These are phyloP conservation scores for Pteronotus mesoamericanus DNA, from an alignment of 2,797 vertebrate genomes.

Conservation along the genomic window DNA sequence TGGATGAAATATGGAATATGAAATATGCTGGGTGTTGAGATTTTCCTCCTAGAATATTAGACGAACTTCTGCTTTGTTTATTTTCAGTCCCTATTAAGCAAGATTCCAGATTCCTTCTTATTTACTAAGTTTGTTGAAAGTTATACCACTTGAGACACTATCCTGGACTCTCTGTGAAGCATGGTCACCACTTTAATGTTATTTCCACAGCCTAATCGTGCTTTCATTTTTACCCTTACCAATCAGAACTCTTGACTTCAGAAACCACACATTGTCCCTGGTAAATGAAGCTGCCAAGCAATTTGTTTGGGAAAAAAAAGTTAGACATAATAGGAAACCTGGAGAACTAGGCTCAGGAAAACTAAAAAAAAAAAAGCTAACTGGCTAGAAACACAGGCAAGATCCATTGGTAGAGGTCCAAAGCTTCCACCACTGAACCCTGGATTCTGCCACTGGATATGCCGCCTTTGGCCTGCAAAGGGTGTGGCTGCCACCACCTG, in stretches of 20 bases:
- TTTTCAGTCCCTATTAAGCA: neutral
- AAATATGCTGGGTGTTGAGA: neutral
- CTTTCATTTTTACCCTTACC: neutral
- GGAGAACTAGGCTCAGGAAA: neutral
- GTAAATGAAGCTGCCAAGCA: neutral
- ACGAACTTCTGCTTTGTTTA: neutral
- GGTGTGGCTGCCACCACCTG: neutral
- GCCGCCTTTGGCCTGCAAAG: neutral
- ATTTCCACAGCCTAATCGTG: neutral
- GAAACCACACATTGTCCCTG: neutral
- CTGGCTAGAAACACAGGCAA: neutral
- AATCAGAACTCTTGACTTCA: constrained; percentile 6
- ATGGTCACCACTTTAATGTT: neutral
- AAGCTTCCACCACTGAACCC: neutral
- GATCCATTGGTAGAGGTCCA: neutral
- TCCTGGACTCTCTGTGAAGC: neutral
- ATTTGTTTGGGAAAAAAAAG: neutral
- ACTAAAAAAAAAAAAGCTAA: neutral
- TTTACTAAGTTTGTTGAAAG: neutral
- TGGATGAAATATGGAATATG: neutral
- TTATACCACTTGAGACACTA: neutral
- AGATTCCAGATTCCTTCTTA: neutral
- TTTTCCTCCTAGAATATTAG: neutral
- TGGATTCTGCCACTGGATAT: neutral
- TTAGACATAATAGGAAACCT: neutral